Evolutionary conservation across 1,140 invertebrate species (phyloP), one percentile per base, ranked within the genome.

Genomic region (Bombus turneri): DNA sequence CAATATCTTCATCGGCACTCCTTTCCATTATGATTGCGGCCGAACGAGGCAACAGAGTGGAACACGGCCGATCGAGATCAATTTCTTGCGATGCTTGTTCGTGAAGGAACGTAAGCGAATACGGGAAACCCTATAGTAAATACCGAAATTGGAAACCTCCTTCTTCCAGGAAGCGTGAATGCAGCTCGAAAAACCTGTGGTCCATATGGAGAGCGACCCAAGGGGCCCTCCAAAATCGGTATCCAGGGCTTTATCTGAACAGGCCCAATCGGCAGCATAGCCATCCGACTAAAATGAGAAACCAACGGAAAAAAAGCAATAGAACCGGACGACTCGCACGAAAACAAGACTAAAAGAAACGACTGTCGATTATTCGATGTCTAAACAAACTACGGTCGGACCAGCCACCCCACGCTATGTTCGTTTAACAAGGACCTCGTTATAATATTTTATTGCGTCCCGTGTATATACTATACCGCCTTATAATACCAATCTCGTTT

Each of bases 371-470:
- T 95, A 94, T 95, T 95, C 92, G 94, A 92, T 94, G 93, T 95
- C 94, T 95, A 95, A 95, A 95, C 93, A 95, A 95, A 95, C 94
- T 94, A 95, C 91, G 91, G 80, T 92, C 90, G 90, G 91, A 87
- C 90, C 62, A 72, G 64, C 73, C 59, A 77, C 86, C 87, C 88
- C 87, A 89, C 89, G 87, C 90, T 90, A 88, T 88, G 83, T 88
- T 88, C 87, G 86, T 90, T 94, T 95, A 95, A 95, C 94, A 94
- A 95, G 94, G 91, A 93, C 92, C 94, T 95, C 94, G 94, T 95
- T 95, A 95, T 93, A 93, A 94, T 94, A 94, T 94, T 95, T 95
- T 95, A 95, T 94, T 86, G 64, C 64, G 75, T 37, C 39, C 57
- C 74, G 72, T 59, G 80, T 88, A 82, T 79, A 71, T 84, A 13